phyloP scores from a whole-genome alignment of 2,113 vertebrate species.

The Thunnus thynnus region DNA sequence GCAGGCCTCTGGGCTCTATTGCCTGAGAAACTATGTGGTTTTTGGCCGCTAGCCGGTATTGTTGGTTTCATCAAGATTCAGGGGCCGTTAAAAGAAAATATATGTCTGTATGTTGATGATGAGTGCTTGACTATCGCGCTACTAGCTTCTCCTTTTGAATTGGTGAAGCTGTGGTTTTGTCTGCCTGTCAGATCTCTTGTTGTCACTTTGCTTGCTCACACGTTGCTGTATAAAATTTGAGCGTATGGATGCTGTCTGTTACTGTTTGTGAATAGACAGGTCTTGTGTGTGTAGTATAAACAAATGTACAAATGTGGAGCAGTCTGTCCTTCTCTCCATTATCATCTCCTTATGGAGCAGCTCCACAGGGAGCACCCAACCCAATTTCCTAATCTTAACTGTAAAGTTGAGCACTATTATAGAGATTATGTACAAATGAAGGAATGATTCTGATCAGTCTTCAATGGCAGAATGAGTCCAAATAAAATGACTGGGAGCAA shows the following conservation, averaged over 20 bases:
- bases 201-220: neutral
- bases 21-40: constrained; percentile 55
- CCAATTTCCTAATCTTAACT: neutral
- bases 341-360: constrained; percentile 29
- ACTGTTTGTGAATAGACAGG: neutral
- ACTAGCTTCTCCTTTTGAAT: neutral
- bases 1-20: constrained; percentile 46
- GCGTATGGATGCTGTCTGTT: constrained; percentile 18
- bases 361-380: constrained; percentile 15
- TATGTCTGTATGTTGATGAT: constrained; percentile 35
- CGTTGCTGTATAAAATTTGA: neutral
- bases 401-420: too few species aligned
- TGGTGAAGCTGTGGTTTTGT: constrained; percentile 6
- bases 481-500: too few species aligned
- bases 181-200: neutral
- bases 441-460: too few species aligned
- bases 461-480: too few species aligned
- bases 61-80: constrained; percentile 51
- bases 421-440: too few species aligned
- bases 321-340: constrained; percentile 5
- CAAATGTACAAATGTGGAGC: constrained; percentile 24
- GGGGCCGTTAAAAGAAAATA: constrained; percentile 55
- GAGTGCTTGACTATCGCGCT: neutral
- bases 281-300: constrained; percentile 9
- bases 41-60: constrained; percentile 43